A percentile compares a stretch with the other conserved stretches of the same genome.
Evolutionary conservation across 2,888 invertebrate species (phyloP).

Genomic region (Cryptocheilus praepositus): DNA sequence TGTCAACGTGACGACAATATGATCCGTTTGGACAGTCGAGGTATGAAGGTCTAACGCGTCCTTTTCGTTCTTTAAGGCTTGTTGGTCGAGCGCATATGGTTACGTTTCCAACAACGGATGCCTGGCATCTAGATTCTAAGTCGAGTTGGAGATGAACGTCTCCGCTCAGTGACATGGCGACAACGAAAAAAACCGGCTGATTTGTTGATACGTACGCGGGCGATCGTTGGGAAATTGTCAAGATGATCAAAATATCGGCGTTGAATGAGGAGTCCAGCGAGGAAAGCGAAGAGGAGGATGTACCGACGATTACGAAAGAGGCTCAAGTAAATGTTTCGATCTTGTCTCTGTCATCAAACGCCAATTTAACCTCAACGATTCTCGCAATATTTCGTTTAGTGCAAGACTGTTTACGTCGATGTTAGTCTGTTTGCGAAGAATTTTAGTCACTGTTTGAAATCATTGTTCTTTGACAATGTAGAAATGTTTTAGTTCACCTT

Average conservation of each 20-base stretch:
- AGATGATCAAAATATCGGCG: conserved; percentile 81
- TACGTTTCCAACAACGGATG: too few relatives aligned
- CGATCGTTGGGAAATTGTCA: conserved; percentile 9
- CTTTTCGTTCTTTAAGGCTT: too few relatives aligned
- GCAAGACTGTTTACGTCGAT: background rate
- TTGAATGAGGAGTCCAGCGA: conserved; percentile 81
- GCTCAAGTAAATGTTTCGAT: conserved; percentile 75
- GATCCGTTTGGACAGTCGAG: too few relatives aligned
- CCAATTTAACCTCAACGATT: conserved; percentile 42
- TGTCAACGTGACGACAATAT: too few relatives aligned
- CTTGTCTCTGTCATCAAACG: conserved; percentile 8
- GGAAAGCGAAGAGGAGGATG: conserved; percentile 78
- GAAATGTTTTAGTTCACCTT: background rate
- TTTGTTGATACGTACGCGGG: conserved; percentile 49
- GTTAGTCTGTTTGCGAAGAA: background rate
- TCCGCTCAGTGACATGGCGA: conserved; percentile 35
- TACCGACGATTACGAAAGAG: conserved; percentile 78
- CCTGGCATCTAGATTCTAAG: too few relatives aligned
- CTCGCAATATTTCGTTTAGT: conserved; percentile 6
- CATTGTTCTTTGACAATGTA: background rate
- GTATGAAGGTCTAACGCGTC: too few relatives aligned
- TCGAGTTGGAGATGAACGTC: too few relatives aligned
- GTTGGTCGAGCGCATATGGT: too few relatives aligned
- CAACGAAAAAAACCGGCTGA: conserved; percentile 41
- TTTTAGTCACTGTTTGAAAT: background rate